phyloP scores from a whole-genome alignment of 1,140 invertebrate genomes.

The Calliphora vicina region DNA sequence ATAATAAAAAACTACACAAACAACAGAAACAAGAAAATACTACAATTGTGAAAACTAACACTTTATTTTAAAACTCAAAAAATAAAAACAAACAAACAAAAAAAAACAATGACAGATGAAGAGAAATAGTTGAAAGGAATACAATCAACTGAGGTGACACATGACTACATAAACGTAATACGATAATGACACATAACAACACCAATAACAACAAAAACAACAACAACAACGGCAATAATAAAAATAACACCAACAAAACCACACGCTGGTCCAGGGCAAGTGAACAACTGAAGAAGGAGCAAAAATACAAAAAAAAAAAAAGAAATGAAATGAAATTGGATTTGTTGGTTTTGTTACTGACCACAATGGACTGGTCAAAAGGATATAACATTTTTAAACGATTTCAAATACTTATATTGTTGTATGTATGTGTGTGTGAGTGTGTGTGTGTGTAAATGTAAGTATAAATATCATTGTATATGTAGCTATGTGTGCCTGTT shows the following conservation, averaged over 20 bases:
- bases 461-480: no score
- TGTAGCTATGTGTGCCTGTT: no score
- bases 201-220: neutral
- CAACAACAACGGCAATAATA: neutral
- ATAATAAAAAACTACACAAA: neutral
- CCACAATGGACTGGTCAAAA: neutral
- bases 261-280: neutral
- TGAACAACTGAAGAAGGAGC: neutral
- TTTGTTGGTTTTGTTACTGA: constrained; percentile 8
- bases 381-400: neutral
- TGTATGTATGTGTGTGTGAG: neutral
- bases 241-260: neutral
- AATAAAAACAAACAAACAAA: neutral
- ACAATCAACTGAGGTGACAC: constrained; percentile 11
- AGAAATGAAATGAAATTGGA: neutral
- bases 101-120: neutral
- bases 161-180: neutral
- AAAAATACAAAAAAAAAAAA: neutral
- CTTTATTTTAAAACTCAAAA: neutral
- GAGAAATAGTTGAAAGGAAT: neutral
- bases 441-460: neutral
- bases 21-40: neutral
- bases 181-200: constrained; percentile 9
- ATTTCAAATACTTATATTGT: neutral
- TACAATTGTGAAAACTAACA: neutral